Conservation (phyloP, 35 echinoderm and acorn worm genomes). For the Hemicentrotus pulcherrimus region DNA sequence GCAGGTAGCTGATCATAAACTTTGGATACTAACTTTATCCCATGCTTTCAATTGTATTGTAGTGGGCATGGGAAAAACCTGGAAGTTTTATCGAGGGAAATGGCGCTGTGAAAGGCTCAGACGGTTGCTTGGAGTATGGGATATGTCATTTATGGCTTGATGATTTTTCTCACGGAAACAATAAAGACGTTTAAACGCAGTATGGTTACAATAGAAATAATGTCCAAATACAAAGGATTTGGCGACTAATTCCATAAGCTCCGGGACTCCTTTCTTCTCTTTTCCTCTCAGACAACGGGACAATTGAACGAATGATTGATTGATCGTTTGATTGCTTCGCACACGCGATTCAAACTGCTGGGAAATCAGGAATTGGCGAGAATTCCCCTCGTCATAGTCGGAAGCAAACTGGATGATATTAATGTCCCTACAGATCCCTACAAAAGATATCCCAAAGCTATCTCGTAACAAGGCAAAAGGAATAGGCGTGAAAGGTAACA, state of each 20-base stretch:
- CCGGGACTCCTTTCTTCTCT: background rate
- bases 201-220: background rate
- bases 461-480: background rate
- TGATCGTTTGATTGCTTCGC: background rate
- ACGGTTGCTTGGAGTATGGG: background rate
- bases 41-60: background rate
- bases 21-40: background rate
- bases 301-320: background rate
- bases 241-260: background rate
- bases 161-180: background rate
- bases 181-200: background rate
- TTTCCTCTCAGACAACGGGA: background rate
- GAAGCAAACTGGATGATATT: background rate
- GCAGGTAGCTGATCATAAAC: background rate
- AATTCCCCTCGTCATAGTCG: background rate
- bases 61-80: background rate
- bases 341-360: background rate
- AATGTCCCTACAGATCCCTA: background rate
- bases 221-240: background rate
- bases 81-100: conserved; percentile 1
- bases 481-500: background rate
- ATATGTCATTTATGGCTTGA: background rate
- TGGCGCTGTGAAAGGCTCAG: background rate
- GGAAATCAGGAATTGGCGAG: background rate
- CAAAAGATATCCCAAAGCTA: conserved; percentile 8